Percentiles rank a stretch among this genome's conserved stretches.
Conservation (phyloP, 2,797 vertebrate species). For the Myotis vivesi region DNA sequence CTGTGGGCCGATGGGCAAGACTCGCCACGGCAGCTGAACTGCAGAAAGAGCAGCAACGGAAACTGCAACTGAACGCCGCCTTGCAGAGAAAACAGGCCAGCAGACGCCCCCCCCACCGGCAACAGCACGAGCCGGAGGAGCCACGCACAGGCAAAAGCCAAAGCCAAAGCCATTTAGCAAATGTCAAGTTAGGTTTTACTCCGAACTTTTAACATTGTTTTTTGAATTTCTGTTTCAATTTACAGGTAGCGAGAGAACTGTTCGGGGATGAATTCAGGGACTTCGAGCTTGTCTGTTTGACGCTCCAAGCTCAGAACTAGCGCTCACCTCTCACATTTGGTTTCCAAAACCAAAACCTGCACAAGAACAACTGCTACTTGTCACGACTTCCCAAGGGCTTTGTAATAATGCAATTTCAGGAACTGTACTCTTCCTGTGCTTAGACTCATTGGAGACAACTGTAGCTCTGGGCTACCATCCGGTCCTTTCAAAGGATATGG, state of each 20-base stretch:
- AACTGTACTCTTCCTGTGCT: not conserved
- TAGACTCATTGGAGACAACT: not conserved
- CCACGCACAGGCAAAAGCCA: not conserved
- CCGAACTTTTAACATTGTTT: not conserved
- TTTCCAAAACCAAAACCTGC: not conserved
- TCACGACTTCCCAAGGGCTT: not conserved
- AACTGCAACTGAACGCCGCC: not conserved
- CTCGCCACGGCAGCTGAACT: not conserved
- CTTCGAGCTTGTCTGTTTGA: not conserved
- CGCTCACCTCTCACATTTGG: not conserved
- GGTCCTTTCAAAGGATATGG: not conserved
- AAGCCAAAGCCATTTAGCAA: not conserved
- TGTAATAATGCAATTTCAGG: not conserved
- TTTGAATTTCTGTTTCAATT: not conserved
- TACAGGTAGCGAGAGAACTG: not conserved
- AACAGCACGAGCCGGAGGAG: not conserved
- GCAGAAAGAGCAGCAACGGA: not conserved
- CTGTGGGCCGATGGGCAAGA: not conserved
- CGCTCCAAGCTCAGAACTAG: slow-evolving; percentile 8
- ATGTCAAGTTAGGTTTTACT: not conserved
- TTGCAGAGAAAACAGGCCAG: not conserved
- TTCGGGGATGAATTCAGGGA: not conserved
- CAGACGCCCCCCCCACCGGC: not conserved
- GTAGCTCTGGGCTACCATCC: not conserved
- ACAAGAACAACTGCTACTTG: not conserved